Conservation (phyloP, 2,888 invertebrate genomes). For the Dilophus febrilis region DNA sequence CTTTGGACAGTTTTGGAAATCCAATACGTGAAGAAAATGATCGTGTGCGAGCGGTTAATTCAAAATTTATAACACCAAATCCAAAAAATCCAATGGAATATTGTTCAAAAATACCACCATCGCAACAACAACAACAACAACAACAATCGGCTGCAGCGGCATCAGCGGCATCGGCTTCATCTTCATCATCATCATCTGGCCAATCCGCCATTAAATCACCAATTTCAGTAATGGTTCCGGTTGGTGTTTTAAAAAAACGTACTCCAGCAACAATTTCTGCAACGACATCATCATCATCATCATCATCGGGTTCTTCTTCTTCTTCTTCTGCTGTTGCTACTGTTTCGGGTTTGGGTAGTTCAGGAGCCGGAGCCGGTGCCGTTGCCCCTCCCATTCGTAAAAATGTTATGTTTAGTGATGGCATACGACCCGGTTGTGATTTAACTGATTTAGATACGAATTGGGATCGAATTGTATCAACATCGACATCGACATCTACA, state of each 20-base stretch:
- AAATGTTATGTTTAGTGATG: slow-evolving; percentile 79
- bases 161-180: too few species aligned
- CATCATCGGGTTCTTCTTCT: too few species aligned
- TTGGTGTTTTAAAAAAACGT: slow-evolving; percentile 52
- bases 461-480: slow-evolving; percentile 31
- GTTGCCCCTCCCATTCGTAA: slow-evolving; percentile 39
- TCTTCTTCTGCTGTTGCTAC: too few species aligned
- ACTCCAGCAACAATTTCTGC: too few species aligned
- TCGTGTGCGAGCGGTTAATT: too few species aligned
- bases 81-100: slow-evolving; percentile 79
- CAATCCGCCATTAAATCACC: slow-evolving; percentile 25
- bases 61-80: slow-evolving; percentile 54
- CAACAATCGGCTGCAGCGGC: too few species aligned
- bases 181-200: too few species aligned
- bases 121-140: too few species aligned
- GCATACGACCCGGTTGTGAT: slow-evolving; percentile 75
- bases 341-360: too few species aligned
- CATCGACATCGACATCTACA: background rate
- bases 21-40: too few species aligned
- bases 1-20: too few species aligned
- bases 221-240: slow-evolving; percentile 69
- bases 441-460: slow-evolving; percentile 58
- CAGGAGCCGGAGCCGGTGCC: slow-evolving; percentile 27
- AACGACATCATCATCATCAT: slow-evolving; percentile 31
- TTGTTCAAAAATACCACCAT: slow-evolving; percentile 65